Base-by-base conservation (phyloP, 64 coral and sea anemone genomes). In the Montipora foliosa region DNA sequence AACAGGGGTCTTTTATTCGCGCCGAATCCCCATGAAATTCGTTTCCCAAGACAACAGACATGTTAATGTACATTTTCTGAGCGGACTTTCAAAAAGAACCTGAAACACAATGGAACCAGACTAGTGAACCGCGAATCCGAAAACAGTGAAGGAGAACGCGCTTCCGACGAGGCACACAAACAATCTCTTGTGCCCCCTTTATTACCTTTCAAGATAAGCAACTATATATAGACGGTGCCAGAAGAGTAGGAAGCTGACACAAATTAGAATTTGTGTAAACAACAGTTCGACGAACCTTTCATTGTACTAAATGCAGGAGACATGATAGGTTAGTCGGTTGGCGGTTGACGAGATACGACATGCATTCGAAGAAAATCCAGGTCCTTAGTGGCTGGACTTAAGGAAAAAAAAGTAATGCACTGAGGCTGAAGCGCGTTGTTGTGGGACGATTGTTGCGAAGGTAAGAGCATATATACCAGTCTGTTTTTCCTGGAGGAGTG, bases 211-310 rank as follows among this genome's bases (percentile, higher is more conserved):
- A 95, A 91, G 47, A 87, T 89, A 15, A 91, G 90, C 48, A 95
- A 92, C 58, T 90, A 95, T 77, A 91, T 95, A n/a, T n/a, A n/a
- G n/a, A n/a, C 25, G 93, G 93, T 61, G 89, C 77, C 16, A 90
- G 52, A 46, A 50, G 87, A n/a, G n/a, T n/a, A 50, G 44, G 50
- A 47, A 21, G 70, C 24, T 88, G 91, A 49, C 5, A 13, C 57
- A 82, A 75, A 78, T 83, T 86, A n/a, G n/a, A n/a, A n/a, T n/a
- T n/a, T n/a, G n/a, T 51, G 93, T 95, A 8, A 74, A n/a, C n/a
- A 76, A 37, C 93, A 95, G 66, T 95, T 95, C 46, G n/a, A 86
- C 47, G 91, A 95, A 61, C 29, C 91, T 22, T 95, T 95, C 79
- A 60, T 95, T 25, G 88, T 70, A 71, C 59, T 95, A 11, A 91